phyloP scores from a whole-genome alignment of 2,113 vertebrate genomes.

The Festucalex cinctus region DNA sequence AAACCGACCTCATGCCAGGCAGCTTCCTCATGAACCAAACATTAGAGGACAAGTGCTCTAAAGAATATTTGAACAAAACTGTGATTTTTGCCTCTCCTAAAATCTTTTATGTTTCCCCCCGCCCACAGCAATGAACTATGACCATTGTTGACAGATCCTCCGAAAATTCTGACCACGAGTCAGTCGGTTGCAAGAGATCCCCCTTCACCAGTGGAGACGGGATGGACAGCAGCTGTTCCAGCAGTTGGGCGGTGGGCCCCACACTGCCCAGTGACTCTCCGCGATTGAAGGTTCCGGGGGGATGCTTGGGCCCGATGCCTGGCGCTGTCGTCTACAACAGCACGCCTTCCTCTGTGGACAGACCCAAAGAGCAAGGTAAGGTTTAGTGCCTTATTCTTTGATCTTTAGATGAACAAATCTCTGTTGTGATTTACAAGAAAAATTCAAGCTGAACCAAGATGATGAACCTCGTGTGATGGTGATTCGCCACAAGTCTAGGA shows the following conservation, averaged over 20 bases:
- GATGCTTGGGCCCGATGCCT: conserved; percentile 80
- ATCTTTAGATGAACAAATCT: neutral
- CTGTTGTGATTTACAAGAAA: neutral
- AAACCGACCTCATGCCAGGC: too few relatives aligned
- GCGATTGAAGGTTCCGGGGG: conserved; percentile 74
- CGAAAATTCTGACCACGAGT: conserved; percentile 86
- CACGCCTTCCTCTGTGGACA: conserved; percentile 75
- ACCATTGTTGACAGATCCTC: conserved; percentile 94
- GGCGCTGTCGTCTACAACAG: conserved; percentile 85
- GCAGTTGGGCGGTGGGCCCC: conserved; percentile 81
- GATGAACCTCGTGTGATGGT: too few relatives aligned
- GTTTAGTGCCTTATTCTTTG: neutral
- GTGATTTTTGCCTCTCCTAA: neutral
- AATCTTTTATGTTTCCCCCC: conserved; percentile 5
- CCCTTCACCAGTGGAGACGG: conserved; percentile 81
- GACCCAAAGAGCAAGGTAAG: conserved; percentile 86
- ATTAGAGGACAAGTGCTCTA: too few relatives aligned
- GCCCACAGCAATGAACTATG: conserved; percentile 90
- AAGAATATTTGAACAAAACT: neutral
- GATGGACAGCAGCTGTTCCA: conserved; percentile 85
- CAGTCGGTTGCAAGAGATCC: conserved; percentile 81
- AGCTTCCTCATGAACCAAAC: too few relatives aligned
- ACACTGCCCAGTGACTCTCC: conserved; percentile 76
- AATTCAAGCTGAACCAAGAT: neutral
- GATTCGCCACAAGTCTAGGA: too few relatives aligned